These are phyloP conservation scores for Dynastes maya DNA, from an alignment of 2,888 invertebrate species.

Conservation along the genomic window DNA sequence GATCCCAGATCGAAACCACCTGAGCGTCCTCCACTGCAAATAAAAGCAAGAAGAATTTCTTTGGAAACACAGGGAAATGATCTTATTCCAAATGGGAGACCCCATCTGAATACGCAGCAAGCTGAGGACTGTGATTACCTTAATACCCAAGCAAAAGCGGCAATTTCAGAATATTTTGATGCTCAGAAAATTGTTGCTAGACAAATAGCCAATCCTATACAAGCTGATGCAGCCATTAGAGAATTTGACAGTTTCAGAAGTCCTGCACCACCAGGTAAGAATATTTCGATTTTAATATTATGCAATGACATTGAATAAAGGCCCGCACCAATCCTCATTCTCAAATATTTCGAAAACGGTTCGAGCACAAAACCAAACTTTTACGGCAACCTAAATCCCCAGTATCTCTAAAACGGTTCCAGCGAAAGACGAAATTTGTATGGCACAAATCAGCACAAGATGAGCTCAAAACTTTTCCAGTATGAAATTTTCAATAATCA, in stretches of 20 bases:
- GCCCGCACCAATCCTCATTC: too few relatives aligned
- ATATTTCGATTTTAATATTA: background rate
- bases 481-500: too few relatives aligned
- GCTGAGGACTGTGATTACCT: background rate
- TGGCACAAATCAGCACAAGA: too few relatives aligned
- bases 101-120: background rate
- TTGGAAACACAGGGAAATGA: background rate
- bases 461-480: too few relatives aligned
- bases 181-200: slow-evolving; percentile 1
- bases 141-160: background rate
- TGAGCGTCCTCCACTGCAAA: background rate
- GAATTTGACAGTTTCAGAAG: background rate
- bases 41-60: background rate
- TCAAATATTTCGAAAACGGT: too few relatives aligned
- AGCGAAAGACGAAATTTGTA: too few relatives aligned
- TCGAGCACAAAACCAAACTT: too few relatives aligned
- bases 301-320: too few relatives aligned
- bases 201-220: background rate
- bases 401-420: too few relatives aligned
- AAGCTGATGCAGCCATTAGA: background rate
- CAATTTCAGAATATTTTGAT: slow-evolving; percentile 12
- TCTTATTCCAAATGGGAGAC: too few relatives aligned
- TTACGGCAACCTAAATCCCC: too few relatives aligned
- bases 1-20: background rate
- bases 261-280: background rate